phyloP scores from a whole-genome alignment of 2,797 vertebrate species.

The Borostomias antarcticus region DNA sequence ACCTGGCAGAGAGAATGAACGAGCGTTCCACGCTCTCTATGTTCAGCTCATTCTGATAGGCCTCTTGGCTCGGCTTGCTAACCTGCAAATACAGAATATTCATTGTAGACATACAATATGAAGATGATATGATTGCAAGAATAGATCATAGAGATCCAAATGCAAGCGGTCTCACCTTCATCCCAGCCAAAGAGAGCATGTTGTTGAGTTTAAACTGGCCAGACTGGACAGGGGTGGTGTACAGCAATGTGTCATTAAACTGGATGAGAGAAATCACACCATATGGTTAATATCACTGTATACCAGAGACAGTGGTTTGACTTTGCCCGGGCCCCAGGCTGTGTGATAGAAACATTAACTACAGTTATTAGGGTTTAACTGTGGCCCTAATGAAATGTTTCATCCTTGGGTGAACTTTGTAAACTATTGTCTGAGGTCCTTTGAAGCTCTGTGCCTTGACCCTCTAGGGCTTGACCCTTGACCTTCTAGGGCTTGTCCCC shows the following conservation, averaged over 20 bases:
- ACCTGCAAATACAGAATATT: slow-evolving; percentile 76
- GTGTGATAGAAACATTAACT: too few relatives aligned
- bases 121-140: neutral
- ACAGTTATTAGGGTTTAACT: too few relatives aligned
- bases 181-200: slow-evolving; percentile 89
- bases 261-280: slow-evolving; percentile 63
- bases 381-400: too few relatives aligned
- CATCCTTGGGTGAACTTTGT: too few relatives aligned
- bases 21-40: slow-evolving; percentile 97
- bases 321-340: too few relatives aligned
- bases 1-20: slow-evolving; percentile 96
- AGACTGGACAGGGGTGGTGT: slow-evolving; percentile 88
- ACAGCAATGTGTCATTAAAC: slow-evolving; percentile 94
- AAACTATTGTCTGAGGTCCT: too few relatives aligned
- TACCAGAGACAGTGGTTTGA: too few relatives aligned
- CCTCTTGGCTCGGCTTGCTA: slow-evolving; percentile 92
- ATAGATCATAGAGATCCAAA: neutral
- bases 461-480: too few relatives aligned
- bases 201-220: slow-evolving; percentile 94
- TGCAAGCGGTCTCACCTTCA: slow-evolving; percentile 83
- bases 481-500: too few relatives aligned
- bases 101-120: slow-evolving; percentile 24
- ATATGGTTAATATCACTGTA: neutral
- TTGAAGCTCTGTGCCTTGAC: too few relatives aligned
- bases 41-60: slow-evolving; percentile 93